phyloP scores from a whole-genome alignment of 2,113 vertebrate species.

The Pagrus major region DNA sequence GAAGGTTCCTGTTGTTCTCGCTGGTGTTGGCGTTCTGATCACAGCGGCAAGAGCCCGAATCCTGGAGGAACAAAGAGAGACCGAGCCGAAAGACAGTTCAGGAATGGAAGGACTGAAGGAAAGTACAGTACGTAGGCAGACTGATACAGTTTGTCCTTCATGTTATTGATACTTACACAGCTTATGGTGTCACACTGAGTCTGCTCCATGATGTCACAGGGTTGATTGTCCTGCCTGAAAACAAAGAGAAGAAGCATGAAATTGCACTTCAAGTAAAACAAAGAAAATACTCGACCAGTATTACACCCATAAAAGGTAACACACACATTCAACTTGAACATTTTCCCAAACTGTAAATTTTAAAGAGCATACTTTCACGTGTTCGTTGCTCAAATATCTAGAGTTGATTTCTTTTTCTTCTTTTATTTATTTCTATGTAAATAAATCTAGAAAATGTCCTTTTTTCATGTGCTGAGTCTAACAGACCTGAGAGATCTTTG shows the following conservation, averaged over 20 bases:
- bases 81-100: neutral
- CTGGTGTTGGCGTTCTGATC: conserved; percentile 85
- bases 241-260: neutral
- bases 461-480: neutral
- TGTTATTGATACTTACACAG: conserved; percentile 74
- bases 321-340: neutral
- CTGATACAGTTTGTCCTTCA: too few species aligned
- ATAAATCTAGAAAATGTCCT: neutral
- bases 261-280: neutral
- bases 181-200: conserved; percentile 66
- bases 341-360: neutral
- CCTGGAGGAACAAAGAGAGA: conserved; percentile 49
- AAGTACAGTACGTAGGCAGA: neutral
- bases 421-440: neutral
- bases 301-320: too few species aligned
- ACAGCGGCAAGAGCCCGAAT: conserved; percentile 51
- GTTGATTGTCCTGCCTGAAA: conserved; percentile 79
- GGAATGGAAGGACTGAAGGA: neutral
- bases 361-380: too few species aligned
- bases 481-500: neutral
- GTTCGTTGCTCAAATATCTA: neutral
- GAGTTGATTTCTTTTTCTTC: neutral
- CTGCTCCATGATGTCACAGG: conserved; percentile 77
- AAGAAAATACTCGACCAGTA: neutral
- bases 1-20: conserved; percentile 66